Evolutionary conservation across 2,113 vertebrate genomes (phyloP).

Genomic region (Paracanthobrama guichenoti): DNA sequence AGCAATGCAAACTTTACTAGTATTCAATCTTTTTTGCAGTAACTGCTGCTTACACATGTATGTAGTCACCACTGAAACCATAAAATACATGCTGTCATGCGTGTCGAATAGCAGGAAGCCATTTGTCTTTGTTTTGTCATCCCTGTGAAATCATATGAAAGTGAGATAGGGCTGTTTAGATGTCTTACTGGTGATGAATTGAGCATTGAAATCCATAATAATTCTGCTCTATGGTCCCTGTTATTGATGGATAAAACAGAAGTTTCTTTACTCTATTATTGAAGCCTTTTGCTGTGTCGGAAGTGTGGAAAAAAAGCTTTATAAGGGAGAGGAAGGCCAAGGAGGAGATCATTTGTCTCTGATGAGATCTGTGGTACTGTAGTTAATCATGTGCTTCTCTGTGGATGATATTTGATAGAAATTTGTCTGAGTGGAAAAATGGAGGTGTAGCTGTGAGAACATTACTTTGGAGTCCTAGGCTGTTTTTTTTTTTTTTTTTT

Average conservation of each 20-base stretch:
- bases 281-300: neutral
- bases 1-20: neutral
- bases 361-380: neutral
- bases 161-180: neutral
- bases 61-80: too few species aligned
- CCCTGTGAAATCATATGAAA: neutral
- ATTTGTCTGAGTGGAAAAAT: neutral
- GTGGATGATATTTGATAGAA: neutral
- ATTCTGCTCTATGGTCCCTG: neutral
- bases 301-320: neutral
- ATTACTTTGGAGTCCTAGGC: neutral
- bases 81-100: neutral
- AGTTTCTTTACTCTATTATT: neutral
- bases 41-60: too few species aligned
- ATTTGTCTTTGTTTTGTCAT: neutral
- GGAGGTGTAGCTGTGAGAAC: neutral
- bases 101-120: neutral
- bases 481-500: neutral
- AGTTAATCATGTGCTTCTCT: neutral
- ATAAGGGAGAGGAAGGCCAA: neutral
- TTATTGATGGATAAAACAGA: conserved; percentile 1
- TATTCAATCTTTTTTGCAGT: neutral
- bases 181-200: neutral
- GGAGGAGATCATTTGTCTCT: conserved; percentile 2
- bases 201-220: neutral